These are phyloP conservation scores for Callaeas wilsoni DNA, from an alignment of 2,113 vertebrate genomes.

Conservation along the genomic window DNA sequence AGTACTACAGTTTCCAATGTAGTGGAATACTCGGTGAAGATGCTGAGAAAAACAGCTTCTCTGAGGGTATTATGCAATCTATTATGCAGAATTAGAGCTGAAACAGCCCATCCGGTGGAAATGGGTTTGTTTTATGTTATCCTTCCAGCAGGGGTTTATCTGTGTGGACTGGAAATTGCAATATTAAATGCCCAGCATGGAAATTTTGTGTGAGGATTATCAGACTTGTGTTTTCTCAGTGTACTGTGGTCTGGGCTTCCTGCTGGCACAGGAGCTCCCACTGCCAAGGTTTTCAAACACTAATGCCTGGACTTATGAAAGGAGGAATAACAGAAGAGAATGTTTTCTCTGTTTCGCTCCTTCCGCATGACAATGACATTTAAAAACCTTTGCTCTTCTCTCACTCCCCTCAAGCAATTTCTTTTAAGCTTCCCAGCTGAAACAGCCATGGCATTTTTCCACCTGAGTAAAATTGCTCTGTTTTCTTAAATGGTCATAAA, in stretches of 20 bases:
- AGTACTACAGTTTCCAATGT: not conserved
- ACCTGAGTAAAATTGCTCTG: not conserved
- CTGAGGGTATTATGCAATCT: not conserved
- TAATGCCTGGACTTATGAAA: not conserved
- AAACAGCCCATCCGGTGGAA: not conserved
- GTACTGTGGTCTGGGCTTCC: not conserved
- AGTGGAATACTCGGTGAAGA: not conserved
- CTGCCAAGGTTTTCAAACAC: constrained; percentile 7
- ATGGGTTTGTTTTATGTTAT: not conserved
- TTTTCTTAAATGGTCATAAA: not conserved
- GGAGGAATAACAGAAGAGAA: not conserved
- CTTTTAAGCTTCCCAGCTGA: not conserved
- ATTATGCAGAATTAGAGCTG: not conserved
- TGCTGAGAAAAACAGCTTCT: not conserved
- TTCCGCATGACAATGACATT: not conserved
- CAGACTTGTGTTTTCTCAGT: not conserved
- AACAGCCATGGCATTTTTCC: not conserved
- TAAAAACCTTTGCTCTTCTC: not conserved
- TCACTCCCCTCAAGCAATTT: not conserved
- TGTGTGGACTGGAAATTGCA: constrained; percentile 27
- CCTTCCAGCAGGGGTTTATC: constrained; percentile 21
- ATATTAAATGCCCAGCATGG: not conserved
- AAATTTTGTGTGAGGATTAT: constrained; percentile 50
- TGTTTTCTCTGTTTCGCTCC: not conserved
- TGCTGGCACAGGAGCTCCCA: not conserved